phyloP scores from a whole-genome alignment of 2,888 invertebrate species.

The Heliconius sara region DNA sequence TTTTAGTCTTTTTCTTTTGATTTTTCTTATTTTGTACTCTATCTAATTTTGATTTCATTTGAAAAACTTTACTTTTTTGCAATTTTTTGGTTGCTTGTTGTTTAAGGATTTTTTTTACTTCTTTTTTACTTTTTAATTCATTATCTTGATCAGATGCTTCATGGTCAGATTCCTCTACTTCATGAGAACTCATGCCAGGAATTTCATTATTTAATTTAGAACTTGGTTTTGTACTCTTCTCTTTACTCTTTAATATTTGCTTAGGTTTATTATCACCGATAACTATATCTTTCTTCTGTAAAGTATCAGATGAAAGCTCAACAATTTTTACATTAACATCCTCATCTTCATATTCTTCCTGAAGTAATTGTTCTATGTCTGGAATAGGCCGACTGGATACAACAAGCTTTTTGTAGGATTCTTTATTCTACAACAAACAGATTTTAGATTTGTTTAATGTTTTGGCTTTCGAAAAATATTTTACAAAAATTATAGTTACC shows the following conservation, averaged over 20 bases:
- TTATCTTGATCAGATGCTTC: constrained; percentile 60
- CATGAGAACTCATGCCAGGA: constrained; percentile 71
- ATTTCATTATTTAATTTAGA: constrained; percentile 56
- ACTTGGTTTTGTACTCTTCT: constrained; percentile 55
- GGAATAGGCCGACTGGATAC: constrained; percentile 89
- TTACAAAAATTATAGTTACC: constrained; percentile 65
- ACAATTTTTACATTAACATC: constrained; percentile 91
- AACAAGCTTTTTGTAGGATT: constrained; percentile 89
- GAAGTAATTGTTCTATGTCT: constrained; percentile 87
- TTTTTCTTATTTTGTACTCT: constrained; percentile 87
- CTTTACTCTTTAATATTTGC: constrained; percentile 54
- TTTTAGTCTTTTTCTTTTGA: constrained; percentile 68
- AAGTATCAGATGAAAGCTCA: constrained; percentile 88
- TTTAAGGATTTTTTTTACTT: constrained; percentile 88
- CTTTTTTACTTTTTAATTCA: constrained; percentile 84
- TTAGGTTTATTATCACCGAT: constrained; percentile 88
- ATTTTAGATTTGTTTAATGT: neutral
- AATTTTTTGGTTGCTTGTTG: constrained; percentile 89
- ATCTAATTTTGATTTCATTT: constrained; percentile 89
- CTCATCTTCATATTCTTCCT: constrained; percentile 90
- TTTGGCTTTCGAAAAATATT: neutral
- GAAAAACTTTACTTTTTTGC: constrained; percentile 90
- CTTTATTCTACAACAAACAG: constrained; percentile 79
- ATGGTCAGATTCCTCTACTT: constrained; percentile 60
- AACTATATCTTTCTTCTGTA: constrained; percentile 88